Base-by-base conservation (phyloP, 2,797 vertebrate species). In the Amblyraja radiata region DNA sequence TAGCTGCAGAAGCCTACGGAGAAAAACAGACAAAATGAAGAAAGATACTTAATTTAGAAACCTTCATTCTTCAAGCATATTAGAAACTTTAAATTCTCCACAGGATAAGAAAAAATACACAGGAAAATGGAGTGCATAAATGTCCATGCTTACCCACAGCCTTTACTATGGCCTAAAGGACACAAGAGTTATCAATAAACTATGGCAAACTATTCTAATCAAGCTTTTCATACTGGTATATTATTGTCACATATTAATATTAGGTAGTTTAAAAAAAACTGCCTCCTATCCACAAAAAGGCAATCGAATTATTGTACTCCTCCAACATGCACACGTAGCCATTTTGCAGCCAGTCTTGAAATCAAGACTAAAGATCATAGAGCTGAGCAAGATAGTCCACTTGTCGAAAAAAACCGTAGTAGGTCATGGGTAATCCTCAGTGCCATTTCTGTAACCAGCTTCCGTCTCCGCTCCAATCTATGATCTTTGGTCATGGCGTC, bases 1-100 rank as follows among this genome's bases (percentile, higher is more conserved):
- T 98, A 94, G 98, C 97, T 93, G 98, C 97, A 0, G 96, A 97
- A 80, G 96, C 98, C 98, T 99, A 94, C 93, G 94, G 94, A 93
- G 94, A 94, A 94, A 93, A 94, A 94, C 93, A 83, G 39, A 58
- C 18, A 28, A 18, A 91, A 73, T 8, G 6, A 73, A 73, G 23
- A 58, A 73, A 73, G 36, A 58, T 92, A 13, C 10, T 54, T 92
- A n/a, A 76, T 58, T 74, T 74, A 36, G 39, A 18, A 91, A 25
- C 74, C 11, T 25, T 68, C 16, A 91, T 25, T 28, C 71, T 88
- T 65, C 28, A 16, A 68, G n/a, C 6, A 68, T 9, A 3, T 21
- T 36, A 68, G 4, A 63, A 88, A 88, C 63, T 11, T 28, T 63
- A 88, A 65, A 68, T 68, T 88, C 28, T 68, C 32, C 36, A 18